Conservation (phyloP, 2,113 vertebrate species). For the Ameiurus melas region DNA sequence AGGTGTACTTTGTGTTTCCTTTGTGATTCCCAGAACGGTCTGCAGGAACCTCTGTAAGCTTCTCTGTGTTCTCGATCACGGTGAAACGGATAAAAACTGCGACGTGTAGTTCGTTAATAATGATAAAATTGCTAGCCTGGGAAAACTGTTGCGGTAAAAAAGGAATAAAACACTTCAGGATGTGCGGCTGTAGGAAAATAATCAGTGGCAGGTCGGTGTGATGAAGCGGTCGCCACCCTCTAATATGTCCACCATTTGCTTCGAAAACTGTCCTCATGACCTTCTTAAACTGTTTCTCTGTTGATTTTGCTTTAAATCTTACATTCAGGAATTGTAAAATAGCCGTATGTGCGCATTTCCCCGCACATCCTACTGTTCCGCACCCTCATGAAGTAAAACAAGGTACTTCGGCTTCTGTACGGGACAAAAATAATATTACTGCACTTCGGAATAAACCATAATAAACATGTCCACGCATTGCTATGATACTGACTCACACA, state of each 20-base stretch:
- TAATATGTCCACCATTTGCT: background rate
- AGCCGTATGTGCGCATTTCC: background rate
- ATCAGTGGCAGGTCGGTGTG: background rate
- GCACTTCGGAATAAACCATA: background rate
- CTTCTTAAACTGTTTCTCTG: background rate
- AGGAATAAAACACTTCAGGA: background rate
- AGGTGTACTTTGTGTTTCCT: background rate
- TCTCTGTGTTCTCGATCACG: background rate
- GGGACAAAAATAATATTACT: background rate
- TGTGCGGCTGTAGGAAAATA: background rate
- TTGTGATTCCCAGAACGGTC: background rate
- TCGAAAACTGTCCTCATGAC: background rate
- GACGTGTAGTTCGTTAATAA: background rate
- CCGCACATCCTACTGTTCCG: background rate
- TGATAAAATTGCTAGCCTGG: background rate
- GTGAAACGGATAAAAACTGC: no score
- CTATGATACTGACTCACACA: background rate
- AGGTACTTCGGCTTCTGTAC: background rate
- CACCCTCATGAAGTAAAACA: background rate
- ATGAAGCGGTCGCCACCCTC: background rate
- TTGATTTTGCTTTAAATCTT: background rate
- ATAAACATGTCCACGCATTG: background rate
- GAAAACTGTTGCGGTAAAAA: background rate
- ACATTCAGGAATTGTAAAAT: background rate
- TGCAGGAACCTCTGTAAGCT: no score